These are phyloP conservation scores for Alectura lathami DNA, from an alignment of 2,113 vertebrate genomes.

Conservation along the genomic window DNA sequence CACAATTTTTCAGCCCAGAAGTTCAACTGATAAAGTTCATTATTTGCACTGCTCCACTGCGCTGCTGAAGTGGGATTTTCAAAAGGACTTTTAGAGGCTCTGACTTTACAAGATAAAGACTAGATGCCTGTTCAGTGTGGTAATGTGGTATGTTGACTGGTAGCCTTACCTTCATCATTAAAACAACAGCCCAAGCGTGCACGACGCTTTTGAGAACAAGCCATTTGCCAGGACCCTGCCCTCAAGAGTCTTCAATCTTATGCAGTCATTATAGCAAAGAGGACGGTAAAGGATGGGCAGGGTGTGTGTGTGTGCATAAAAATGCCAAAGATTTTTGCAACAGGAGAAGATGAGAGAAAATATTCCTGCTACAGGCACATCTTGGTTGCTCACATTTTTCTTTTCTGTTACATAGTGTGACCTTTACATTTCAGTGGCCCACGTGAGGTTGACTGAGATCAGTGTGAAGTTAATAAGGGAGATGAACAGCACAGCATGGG, in stretches of 20 bases:
- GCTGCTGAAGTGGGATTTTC: not conserved
- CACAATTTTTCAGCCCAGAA: not conserved
- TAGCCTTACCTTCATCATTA: conserved; percentile 16
- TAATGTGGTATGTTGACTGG: conserved; percentile 14
- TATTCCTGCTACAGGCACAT: not conserved
- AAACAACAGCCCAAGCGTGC: not conserved
- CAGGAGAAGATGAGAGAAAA: conserved; percentile 18
- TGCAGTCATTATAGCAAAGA: conserved; percentile 20
- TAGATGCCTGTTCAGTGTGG: not conserved
- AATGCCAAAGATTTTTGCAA: conserved; percentile 49
- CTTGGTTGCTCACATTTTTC: conserved; percentile 2
- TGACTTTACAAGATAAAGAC: not conserved
- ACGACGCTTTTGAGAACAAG: not conserved
- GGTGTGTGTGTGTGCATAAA: not conserved
- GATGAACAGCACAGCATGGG: not conserved
- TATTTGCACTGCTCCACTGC: not conserved
- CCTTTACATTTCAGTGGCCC: not conserved
- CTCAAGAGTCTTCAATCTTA: conserved; percentile 11
- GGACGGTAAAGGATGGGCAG: conserved; percentile 33
- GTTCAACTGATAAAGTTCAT: not conserved
- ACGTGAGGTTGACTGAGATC: not conserved
- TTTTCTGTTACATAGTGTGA: not conserved
- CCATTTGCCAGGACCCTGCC: conserved; percentile 6
- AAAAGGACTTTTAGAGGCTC: not conserved
- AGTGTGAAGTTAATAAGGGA: not conserved